Evolutionary conservation across 1,140 invertebrate genomes (phyloP).

Genomic region (Temnothorax curvispinosus): DNA sequence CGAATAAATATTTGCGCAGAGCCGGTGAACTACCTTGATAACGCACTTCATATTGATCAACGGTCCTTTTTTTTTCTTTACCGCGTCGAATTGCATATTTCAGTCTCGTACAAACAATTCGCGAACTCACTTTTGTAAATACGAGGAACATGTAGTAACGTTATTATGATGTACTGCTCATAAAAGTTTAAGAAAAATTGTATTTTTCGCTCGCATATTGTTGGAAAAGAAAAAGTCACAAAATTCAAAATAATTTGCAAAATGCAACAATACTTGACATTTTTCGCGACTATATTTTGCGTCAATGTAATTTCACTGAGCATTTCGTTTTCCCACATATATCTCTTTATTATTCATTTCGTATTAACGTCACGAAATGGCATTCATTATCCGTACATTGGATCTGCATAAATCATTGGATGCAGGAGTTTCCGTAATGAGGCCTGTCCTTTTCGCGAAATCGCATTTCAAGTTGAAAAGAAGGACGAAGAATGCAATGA

Average conservation of each 20-base stretch:
- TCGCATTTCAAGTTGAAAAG: constrained; percentile 27
- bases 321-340: not conserved
- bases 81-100: constrained; percentile 6
- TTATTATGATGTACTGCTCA: not conserved
- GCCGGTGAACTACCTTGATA: not conserved
- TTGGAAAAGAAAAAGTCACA: not conserved
- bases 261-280: not conserved
- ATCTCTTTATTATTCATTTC: not conserved
- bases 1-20: constrained; percentile 39
- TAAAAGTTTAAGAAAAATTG: not conserved
- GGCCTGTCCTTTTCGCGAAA: constrained; percentile 3
- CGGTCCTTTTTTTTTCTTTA: not conserved
- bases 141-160: not conserved
- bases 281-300: not conserved
- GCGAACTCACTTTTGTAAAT: not conserved
- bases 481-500: constrained; percentile 22
- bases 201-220: not conserved
- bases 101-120: not conserved
- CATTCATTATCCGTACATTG: not conserved
- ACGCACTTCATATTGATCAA: not conserved
- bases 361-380: not conserved
- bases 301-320: not conserved
- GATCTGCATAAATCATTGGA: constrained; percentile 1
- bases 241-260: not conserved
- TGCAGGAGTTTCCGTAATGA: not conserved